Conservation (phyloP, 1,140 invertebrate species). For the Drosophila azteca region DNA sequence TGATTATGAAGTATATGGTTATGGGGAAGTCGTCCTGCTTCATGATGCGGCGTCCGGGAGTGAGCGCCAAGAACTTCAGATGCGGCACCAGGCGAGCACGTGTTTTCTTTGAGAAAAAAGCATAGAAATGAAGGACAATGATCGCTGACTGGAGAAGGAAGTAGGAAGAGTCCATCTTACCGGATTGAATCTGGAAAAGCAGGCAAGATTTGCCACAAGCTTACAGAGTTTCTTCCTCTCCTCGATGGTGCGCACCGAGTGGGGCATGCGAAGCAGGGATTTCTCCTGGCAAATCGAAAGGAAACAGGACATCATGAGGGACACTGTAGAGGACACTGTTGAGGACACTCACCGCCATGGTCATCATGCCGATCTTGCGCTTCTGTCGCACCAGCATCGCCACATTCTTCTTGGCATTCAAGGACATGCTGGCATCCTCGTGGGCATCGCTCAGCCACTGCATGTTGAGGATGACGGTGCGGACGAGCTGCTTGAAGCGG, state of each 20-base stretch:
- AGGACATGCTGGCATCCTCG: slow-evolving; percentile 49
- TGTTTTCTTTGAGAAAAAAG: slow-evolving; percentile 38
- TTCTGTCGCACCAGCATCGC: slow-evolving; percentile 57
- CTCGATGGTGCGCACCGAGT: slow-evolving; percentile 27
- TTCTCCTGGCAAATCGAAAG: slow-evolving; percentile 41
- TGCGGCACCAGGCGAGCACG: slow-evolving; percentile 53
- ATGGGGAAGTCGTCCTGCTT: slow-evolving; percentile 43
- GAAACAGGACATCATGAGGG: no score
- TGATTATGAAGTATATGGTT: slow-evolving; percentile 52
- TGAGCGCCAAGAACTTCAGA: slow-evolving; percentile 40
- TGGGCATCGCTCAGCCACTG: slow-evolving; percentile 55
- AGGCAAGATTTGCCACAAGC: slow-evolving; percentile 48
- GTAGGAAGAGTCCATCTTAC: slow-evolving; percentile 15
- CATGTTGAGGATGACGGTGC: slow-evolving; percentile 49
- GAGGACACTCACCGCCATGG: slow-evolving; percentile 41
- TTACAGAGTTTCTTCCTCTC: slow-evolving; percentile 54
- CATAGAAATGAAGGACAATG: background rate
- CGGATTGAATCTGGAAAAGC: slow-evolving; percentile 52
- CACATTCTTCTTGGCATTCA: slow-evolving; percentile 61
- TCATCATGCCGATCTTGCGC: slow-evolving; percentile 59
- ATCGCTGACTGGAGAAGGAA: no score
- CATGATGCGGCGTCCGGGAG: slow-evolving; percentile 39
- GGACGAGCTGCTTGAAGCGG: slow-evolving; percentile 47
- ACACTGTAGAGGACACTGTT: background rate
- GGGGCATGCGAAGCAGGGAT: slow-evolving; percentile 39